Evolutionary conservation across 2,888 invertebrate species (phyloP).

Genomic region (Oconnorella tubifera): DNA sequence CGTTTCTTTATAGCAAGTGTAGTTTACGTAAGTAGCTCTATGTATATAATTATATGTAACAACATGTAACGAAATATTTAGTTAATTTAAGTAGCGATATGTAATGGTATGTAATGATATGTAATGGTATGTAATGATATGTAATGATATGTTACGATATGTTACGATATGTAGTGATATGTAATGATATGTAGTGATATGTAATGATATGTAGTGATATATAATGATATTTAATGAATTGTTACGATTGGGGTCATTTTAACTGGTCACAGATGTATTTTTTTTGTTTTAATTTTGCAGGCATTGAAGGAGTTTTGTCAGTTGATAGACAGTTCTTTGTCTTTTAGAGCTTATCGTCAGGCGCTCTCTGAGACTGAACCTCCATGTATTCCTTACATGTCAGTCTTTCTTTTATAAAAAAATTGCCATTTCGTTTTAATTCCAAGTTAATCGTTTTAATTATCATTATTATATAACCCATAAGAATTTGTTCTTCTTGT

Average conservation of each 20-base stretch:
- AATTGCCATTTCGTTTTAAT: too few relatives aligned
- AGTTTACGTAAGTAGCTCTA: too few relatives aligned
- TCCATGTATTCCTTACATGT: slow-evolving; percentile 99
- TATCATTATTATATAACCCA: too few relatives aligned
- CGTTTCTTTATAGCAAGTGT: too few relatives aligned
- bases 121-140: not conserved
- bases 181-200: not conserved
- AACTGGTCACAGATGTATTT: too few relatives aligned
- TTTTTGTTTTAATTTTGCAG: too few relatives aligned
- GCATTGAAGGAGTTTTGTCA: slow-evolving; percentile 89
- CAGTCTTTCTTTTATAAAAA: too few relatives aligned
- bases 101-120: not conserved
- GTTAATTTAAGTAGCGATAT: not conserved
- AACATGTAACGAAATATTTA: not conserved
- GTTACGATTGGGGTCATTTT: too few relatives aligned
- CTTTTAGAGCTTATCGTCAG: slow-evolving; percentile 92
- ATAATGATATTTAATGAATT: not conserved
- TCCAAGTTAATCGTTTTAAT: too few relatives aligned
- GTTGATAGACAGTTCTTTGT: slow-evolving; percentile 94
- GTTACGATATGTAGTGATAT: not conserved
- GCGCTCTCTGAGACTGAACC: slow-evolving; percentile 91
- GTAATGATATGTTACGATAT: not conserved
- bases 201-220: not conserved
- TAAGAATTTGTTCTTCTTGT: too few relatives aligned
- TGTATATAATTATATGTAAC: not conserved